Conservation (phyloP, 35 echinoderm and acorn worm genomes). For the Amphiura filiformis region DNA sequence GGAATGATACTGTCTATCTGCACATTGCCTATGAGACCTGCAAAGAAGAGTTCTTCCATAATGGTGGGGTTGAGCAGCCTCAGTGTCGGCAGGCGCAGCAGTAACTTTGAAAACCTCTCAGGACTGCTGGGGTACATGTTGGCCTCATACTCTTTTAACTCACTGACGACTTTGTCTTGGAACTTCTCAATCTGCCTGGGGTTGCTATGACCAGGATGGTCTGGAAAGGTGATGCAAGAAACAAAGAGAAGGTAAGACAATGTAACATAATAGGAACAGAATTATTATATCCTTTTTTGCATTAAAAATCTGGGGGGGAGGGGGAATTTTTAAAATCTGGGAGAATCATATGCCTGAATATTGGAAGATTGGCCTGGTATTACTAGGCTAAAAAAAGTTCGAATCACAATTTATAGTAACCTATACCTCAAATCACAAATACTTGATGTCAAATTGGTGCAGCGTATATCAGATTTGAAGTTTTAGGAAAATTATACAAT, state of each 20-base stretch:
- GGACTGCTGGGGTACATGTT: conserved; percentile 67
- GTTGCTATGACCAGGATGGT: conserved; percentile 87
- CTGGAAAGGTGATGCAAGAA: conserved; percentile 24
- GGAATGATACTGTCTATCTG: conserved; percentile 99
- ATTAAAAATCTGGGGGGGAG: neutral
- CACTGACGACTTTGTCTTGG: conserved; percentile 79
- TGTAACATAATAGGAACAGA: neutral
- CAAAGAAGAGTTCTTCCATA: conserved; percentile 99
- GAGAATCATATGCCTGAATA: too few relatives aligned
- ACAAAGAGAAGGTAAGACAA: neutral
- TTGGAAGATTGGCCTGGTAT: too few relatives aligned
- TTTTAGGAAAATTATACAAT: too few relatives aligned
- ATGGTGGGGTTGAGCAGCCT: conserved; percentile 86
- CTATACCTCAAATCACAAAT: too few relatives aligned
- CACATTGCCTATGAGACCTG: conserved; percentile 98
- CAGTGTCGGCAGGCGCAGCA: conserved; percentile 77
- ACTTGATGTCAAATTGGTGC: too few relatives aligned
- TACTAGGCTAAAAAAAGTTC: too few relatives aligned
- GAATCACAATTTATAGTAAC: too few relatives aligned
- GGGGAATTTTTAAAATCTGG: neutral
- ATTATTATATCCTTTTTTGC: neutral
- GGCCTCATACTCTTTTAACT: conserved; percentile 75
- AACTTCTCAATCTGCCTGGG: conserved; percentile 92
- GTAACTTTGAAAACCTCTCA: conserved; percentile 82
- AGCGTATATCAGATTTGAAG: too few relatives aligned